Conservation (phyloP, 2,888 invertebrate species). For the Acheta domesticus region DNA sequence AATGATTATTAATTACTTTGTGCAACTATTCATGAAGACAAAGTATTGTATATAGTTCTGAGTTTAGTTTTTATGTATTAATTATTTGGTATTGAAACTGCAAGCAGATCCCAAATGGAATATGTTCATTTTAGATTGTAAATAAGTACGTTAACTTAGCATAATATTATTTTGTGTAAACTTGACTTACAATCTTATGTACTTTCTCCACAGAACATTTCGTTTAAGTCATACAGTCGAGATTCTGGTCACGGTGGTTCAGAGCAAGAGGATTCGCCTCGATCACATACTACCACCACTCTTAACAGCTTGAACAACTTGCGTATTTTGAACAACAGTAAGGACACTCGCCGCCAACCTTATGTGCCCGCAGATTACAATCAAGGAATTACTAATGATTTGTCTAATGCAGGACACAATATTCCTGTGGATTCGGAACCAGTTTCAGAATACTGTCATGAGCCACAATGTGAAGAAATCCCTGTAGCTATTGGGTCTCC, state of each 20-base stretch:
- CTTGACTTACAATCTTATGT: too few relatives aligned
- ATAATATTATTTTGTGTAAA: too few relatives aligned
- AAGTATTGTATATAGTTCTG: too few relatives aligned
- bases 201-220: conserved; percentile 67
- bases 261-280: conserved; percentile 64
- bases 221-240: conserved; percentile 73
- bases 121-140: too few relatives aligned
- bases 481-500: conserved; percentile 50
- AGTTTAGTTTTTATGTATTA: too few relatives aligned
- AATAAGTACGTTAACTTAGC: too few relatives aligned
- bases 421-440: too few relatives aligned
- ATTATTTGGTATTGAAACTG: too few relatives aligned
- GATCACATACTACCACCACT: conserved; percentile 54
- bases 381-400: conserved; percentile 37
- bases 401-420: conserved; percentile 26
- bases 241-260: conserved; percentile 63
- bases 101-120: too few relatives aligned
- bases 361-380: conserved; percentile 48
- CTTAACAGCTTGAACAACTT: conserved; percentile 45
- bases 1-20: too few relatives aligned
- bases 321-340: conserved; percentile 53
- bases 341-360: conserved; percentile 54
- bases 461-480: conserved; percentile 42
- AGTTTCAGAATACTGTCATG: neutral
- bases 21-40: too few relatives aligned